Evolutionary conservation across 2,113 vertebrate genomes (phyloP).

Genomic region (Apteryx mantelli): DNA sequence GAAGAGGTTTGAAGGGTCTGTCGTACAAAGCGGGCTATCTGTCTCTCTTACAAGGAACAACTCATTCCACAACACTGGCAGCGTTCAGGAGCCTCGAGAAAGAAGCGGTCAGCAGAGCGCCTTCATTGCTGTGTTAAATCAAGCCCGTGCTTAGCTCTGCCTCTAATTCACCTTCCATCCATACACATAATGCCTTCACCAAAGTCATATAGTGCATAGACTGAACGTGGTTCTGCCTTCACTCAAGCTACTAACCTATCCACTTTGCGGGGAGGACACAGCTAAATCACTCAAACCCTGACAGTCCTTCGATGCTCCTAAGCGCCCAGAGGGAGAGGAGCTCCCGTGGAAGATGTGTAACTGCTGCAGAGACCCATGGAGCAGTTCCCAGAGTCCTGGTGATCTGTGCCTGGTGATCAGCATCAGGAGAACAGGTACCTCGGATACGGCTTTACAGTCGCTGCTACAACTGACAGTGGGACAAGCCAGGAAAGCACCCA

Average conservation of each 20-base stretch:
- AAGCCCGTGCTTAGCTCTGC: background rate
- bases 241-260: background rate
- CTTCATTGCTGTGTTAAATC: background rate
- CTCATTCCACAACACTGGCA: background rate
- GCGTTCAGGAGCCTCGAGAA: background rate
- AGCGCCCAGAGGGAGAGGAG: too few species aligned
- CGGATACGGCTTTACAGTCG: background rate
- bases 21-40: background rate
- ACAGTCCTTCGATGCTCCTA: background rate
- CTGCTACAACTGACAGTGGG: background rate
- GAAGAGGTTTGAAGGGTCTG: background rate
- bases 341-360: background rate
- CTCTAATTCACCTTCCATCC: background rate
- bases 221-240: background rate
- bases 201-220: background rate
- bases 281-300: background rate
- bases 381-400: background rate
- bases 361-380: background rate
- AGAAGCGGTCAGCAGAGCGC: background rate
- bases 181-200: background rate
- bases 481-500: background rate
- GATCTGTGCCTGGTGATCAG: background rate
- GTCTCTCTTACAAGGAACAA: background rate
- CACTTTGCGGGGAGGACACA: background rate
- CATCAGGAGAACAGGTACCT: background rate